phyloP scores from a whole-genome alignment of 2,113 vertebrate genomes.

The Stictonetta naevosa region DNA sequence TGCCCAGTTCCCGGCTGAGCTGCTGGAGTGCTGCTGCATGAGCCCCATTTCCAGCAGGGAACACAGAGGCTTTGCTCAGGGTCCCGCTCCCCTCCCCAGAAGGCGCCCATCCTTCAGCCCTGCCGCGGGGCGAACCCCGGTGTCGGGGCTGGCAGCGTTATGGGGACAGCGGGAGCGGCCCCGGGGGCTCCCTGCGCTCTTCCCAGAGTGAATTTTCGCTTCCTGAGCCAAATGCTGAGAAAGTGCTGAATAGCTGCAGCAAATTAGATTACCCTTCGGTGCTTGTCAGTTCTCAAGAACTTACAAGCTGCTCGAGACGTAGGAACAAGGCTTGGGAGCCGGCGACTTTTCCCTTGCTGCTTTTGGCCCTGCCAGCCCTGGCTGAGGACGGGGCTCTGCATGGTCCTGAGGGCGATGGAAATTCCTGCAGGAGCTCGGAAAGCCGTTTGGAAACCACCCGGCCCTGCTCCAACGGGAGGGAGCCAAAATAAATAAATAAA shows the following conservation, averaged over 20 bases:
- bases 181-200: background rate
- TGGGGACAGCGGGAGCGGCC: background rate
- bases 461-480: background rate
- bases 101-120: background rate
- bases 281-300: background rate
- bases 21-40: background rate
- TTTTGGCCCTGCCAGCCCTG: background rate
- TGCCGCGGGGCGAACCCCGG: background rate
- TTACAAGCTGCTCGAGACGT: background rate
- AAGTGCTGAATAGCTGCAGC: background rate
- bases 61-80: accelerated
- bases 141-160: background rate
- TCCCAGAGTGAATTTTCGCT: background rate
- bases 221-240: conserved; percentile 38
- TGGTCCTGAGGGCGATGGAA: background rate
- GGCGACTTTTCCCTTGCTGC: background rate
- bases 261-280: conserved; percentile 3
- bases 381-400: background rate
- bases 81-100: accelerated
- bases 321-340: background rate
- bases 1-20: background rate
- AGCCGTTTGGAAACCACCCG: background rate
- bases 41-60: background rate
- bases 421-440: conserved; percentile 10
- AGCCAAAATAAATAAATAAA: background rate